Base-by-base conservation (phyloP, 2,797 vertebrate species). In the Borostomias antarcticus region DNA sequence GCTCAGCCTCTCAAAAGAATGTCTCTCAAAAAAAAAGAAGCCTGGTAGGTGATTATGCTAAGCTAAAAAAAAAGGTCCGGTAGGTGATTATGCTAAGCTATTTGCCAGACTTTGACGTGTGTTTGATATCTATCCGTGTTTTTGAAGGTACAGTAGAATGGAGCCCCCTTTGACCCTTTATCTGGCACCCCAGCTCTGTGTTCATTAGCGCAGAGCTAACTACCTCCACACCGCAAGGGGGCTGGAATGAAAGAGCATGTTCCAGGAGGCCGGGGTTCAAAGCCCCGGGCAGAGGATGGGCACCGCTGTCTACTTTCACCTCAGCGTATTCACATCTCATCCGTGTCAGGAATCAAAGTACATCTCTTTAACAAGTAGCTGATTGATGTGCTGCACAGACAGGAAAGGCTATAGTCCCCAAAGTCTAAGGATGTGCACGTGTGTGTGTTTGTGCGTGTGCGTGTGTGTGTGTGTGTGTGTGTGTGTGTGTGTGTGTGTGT, bases 171-270 rank as follows among this genome's bases (percentile, higher is more conserved):
- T 85, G 83, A 88, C 84, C 82, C 68, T 73, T 75, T 72, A 83
- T 88, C 79, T 72, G 64, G 72, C 57, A 47, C 62, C 66, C 50
- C 84, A 68, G 75, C 76, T 26, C 79, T 80, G 82, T 88, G 84
- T 89, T 91, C 90, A 93, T 91, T 91, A 90, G 79, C 58, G 70
- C 30, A n/a, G 74, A 75, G 76, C 84, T 90, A 87, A 86, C 86
- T 88, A 89, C 89, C 91, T 90, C 89, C 79, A 83, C 83, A 88
- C 82, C 76, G 84, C 80, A 88, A 85, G 79, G 58, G 82, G 77
- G 85, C 68, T 74, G 72, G 87, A 91, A 92, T 93, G 90, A 93
- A 93, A 92, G 91, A 86, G 85, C 84, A 91, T 91, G 88, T 89
- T 91, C 89, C 84, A 91, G 85, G 75, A 88, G 86, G 85, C 77